These are phyloP conservation scores for Leucoraja ocellata DNA, from an alignment of 2,797 vertebrate genomes.

Conservation along the genomic window DNA sequence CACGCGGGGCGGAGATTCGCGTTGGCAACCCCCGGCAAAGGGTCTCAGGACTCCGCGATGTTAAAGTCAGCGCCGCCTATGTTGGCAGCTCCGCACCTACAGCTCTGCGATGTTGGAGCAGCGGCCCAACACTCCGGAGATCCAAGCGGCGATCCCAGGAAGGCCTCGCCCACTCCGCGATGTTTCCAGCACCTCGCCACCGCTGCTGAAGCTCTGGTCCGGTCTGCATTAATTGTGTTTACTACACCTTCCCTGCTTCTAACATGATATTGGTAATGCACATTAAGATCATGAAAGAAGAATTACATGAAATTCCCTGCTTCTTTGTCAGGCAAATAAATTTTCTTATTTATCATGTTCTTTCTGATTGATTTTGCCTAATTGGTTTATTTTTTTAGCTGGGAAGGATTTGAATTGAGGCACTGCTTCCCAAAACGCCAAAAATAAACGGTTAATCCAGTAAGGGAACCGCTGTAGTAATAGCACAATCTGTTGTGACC, in stretches of 20 bases:
- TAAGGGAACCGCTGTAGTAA: not conserved
- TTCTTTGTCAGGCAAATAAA: not conserved
- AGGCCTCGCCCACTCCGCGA: too few species aligned
- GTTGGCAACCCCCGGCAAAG: too few species aligned
- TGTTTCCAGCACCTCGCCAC: too few species aligned
- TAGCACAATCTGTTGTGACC: constrained; percentile 5
- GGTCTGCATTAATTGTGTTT: not conserved
- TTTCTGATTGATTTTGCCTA: not conserved
- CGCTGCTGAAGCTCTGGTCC: too few species aligned
- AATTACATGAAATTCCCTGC: not conserved
- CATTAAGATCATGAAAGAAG: not conserved
- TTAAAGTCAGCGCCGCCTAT: too few species aligned
- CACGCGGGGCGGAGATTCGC: too few species aligned
- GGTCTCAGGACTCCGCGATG: too few species aligned
- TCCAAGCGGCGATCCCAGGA: too few species aligned
- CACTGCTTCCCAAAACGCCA: not conserved
- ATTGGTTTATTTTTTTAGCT: not conserved
- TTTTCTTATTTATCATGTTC: not conserved
- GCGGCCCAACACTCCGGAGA: too few species aligned
- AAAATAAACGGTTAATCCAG: constrained; percentile 26
- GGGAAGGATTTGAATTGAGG: not conserved
- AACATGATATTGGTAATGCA: not conserved
- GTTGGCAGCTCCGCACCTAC: too few species aligned
- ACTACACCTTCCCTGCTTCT: not conserved
- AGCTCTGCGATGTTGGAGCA: too few species aligned